Evolutionary conservation across 2,797 vertebrate genomes (phyloP).

Genomic region (Lutjanus argentimaculatus): DNA sequence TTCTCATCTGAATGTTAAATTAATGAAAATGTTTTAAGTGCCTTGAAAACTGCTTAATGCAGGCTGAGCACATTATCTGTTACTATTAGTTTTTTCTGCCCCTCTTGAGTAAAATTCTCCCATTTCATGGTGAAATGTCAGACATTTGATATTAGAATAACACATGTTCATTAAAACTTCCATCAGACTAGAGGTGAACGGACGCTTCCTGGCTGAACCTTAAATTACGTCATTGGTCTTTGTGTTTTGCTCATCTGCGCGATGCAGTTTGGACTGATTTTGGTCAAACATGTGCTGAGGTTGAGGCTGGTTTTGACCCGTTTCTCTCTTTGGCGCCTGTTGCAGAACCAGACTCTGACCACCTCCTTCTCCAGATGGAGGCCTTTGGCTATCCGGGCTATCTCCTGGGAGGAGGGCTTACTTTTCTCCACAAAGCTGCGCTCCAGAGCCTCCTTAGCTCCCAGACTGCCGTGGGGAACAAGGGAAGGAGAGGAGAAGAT

Average conservation of each 20-base stretch:
- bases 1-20: conserved; percentile 1
- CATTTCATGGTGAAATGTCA: neutral
- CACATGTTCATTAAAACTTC: neutral
- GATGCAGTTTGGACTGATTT: conserved; percentile 88
- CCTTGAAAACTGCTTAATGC: conserved; percentile 1
- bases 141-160: neutral
- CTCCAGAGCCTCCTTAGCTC: conserved; percentile 96
- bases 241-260: conserved; percentile 74
- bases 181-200: neutral
- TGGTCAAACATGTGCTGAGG: conserved; percentile 91
- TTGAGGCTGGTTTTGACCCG: conserved; percentile 97
- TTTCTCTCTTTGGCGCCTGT: conserved; percentile 96
- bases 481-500: conserved; percentile 1
- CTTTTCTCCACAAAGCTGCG: conserved; percentile 95
- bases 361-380: conserved; percentile 99
- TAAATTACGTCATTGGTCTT: conserved; percentile 50
- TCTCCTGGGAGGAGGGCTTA: conserved; percentile 98
- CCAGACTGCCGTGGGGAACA: conserved; percentile 85
- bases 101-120: neutral
- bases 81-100: neutral
- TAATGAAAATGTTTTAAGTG: neutral
- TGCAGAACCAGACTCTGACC: conserved; percentile 99
- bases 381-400: conserved; percentile 95
- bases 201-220: neutral
- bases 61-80: neutral